Evolutionary conservation across 2,888 invertebrate genomes (phyloP).

Genomic region (Latrodectus hesperus): DNA sequence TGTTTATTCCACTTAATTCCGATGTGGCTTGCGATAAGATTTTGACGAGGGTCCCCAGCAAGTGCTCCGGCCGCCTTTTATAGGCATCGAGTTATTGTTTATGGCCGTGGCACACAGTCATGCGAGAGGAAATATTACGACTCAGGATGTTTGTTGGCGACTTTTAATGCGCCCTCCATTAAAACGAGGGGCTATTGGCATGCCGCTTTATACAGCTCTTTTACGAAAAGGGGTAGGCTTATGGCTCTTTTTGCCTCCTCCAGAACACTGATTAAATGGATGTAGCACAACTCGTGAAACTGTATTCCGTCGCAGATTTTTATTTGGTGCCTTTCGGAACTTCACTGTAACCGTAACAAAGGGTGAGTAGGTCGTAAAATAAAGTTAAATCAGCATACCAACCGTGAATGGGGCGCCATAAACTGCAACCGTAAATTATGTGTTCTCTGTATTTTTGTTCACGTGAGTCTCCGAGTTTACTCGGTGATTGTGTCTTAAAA

Average conservation of each 20-base stretch:
- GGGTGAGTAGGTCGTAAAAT: background rate
- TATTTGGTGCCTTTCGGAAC: background rate
- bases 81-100: constrained; percentile 56
- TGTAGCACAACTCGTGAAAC: background rate
- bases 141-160: constrained; percentile 23
- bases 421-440: background rate
- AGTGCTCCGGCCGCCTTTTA: constrained; percentile 49
- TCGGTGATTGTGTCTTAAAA: too few species aligned
- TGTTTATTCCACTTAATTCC: constrained; percentile 56
- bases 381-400: background rate
- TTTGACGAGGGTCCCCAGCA: constrained; percentile 43
- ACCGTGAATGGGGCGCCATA: background rate
- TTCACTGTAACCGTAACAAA: background rate
- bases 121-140: constrained; percentile 10
- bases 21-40: constrained; percentile 64
- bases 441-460: too few species aligned
- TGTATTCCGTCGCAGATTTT: constrained; percentile 12
- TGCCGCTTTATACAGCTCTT: background rate
- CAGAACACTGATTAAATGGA: constrained; percentile 52
- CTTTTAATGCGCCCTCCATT: constrained; percentile 40
- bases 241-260: constrained; percentile 11
- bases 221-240: constrained; percentile 20
- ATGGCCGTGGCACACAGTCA: constrained; percentile 10
- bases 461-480: too few species aligned
- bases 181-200: constrained; percentile 9